Conservation (phyloP, 1,140 invertebrate genomes). For the Aplysia californica region DNA sequence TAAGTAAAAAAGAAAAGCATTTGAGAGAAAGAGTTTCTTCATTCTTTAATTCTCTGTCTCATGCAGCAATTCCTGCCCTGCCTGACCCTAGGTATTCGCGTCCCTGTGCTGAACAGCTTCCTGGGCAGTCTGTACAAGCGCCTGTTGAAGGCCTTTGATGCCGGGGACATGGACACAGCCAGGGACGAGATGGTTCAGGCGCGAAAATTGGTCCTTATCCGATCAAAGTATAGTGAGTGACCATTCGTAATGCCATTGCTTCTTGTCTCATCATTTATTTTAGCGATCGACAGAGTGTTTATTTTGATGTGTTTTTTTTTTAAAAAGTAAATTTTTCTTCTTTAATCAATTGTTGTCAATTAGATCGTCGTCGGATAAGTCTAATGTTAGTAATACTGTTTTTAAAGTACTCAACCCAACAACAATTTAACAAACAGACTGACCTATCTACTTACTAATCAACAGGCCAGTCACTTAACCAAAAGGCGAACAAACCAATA, state of each 20-base stretch:
- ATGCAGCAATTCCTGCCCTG: conserved; percentile 53
- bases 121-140: conserved; percentile 41
- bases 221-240: conserved; percentile 23
- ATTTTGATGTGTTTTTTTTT: no score
- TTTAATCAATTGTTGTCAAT: no score
- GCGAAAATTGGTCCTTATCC: conserved; percentile 14
- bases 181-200: conserved; percentile 37
- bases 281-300: no score
- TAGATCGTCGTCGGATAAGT: no score
- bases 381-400: background rate
- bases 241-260: background rate
- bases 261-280: background rate
- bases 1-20: no score
- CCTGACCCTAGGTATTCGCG: conserved; percentile 41
- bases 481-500: no score
- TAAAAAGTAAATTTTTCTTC: no score
- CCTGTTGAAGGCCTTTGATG: conserved; percentile 45
- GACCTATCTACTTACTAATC: background rate
- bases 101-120: conserved; percentile 40
- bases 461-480: background rate
- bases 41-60: no score
- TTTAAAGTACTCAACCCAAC: background rate
- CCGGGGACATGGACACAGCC: conserved; percentile 49
- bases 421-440: background rate
- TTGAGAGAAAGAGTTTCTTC: no score